Evolutionary conservation across 2,797 vertebrate genomes (phyloP).

Genomic region (Australoheros facetus): DNA sequence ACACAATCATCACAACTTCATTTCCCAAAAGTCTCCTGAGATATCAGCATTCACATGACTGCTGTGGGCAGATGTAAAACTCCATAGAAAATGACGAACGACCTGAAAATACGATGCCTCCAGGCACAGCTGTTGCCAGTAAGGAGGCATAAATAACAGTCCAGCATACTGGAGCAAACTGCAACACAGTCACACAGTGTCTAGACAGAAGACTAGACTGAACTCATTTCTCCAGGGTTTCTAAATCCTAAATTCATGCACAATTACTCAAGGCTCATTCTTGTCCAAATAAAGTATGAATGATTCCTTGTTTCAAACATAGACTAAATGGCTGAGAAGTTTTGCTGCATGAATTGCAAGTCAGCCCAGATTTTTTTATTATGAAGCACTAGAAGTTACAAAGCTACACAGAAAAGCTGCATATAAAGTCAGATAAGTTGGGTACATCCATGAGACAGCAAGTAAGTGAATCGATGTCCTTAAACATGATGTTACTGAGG

Average conservation of each 20-base stretch:
- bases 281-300: constrained; percentile 62
- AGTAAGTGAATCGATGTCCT: constrained; percentile 42
- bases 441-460: constrained; percentile 28
- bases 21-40: background rate
- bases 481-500: constrained; percentile 44
- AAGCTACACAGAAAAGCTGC: background rate
- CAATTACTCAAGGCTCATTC: constrained; percentile 68
- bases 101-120: background rate
- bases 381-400: constrained; percentile 10
- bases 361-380: constrained; percentile 18
- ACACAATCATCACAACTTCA: background rate
- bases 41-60: background rate
- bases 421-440: constrained; percentile 40
- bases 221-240: constrained; percentile 64
- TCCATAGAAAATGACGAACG: background rate
- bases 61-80: no score
- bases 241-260: constrained; percentile 68
- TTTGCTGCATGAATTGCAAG: constrained; percentile 37
- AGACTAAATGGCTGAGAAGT: constrained; percentile 44
- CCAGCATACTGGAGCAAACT: constrained; percentile 29
- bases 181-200: constrained; percentile 57
- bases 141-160: constrained; percentile 26
- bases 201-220: constrained; percentile 74
- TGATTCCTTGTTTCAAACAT: constrained; percentile 54
- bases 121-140: background rate